Percentiles rank a stretch among this genome's conserved stretches.
Evolutionary conservation across 2,113 vertebrate genomes (phyloP).

Genomic region (Ameiurus melas): DNA sequence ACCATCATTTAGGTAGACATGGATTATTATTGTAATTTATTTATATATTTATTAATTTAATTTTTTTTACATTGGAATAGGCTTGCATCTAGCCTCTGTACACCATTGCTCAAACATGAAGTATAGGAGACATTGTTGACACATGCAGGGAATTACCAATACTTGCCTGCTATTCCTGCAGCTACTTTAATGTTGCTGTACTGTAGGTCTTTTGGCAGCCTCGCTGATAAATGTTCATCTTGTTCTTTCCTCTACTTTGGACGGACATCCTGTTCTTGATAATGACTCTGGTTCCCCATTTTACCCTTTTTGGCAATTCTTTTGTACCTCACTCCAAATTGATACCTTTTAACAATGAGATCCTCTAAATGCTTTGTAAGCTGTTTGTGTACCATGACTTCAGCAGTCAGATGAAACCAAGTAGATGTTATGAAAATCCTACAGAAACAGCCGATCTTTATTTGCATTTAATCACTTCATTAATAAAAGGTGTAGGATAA

Average conservation of each 20-base stretch:
- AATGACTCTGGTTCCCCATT: not conserved
- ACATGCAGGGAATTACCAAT: not conserved
- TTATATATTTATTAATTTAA: no score
- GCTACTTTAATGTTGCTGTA: not conserved
- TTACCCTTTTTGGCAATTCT: not conserved
- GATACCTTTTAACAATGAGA: not conserved
- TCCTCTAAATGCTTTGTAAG: not conserved
- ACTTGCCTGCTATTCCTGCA: not conserved
- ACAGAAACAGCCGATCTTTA: not conserved
- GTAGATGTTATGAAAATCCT: no score
- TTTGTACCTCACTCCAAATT: not conserved
- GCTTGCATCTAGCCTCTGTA: not conserved
- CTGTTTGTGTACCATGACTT: not conserved
- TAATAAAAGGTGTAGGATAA: not conserved
- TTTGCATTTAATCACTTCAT: not conserved
- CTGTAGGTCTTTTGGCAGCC: not conserved
- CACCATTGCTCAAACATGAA: not conserved
- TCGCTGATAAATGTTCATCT: not conserved
- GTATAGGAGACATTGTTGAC: not conserved
- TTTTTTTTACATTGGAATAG: not conserved
- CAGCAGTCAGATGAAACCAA: not conserved
- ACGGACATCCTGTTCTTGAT: not conserved
- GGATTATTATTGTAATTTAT: not conserved
- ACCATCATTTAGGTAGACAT: not conserved
- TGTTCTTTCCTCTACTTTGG: not conserved